phyloP scores from a whole-genome alignment of 2,113 vertebrate species.

The Carlito syrichta region DNA sequence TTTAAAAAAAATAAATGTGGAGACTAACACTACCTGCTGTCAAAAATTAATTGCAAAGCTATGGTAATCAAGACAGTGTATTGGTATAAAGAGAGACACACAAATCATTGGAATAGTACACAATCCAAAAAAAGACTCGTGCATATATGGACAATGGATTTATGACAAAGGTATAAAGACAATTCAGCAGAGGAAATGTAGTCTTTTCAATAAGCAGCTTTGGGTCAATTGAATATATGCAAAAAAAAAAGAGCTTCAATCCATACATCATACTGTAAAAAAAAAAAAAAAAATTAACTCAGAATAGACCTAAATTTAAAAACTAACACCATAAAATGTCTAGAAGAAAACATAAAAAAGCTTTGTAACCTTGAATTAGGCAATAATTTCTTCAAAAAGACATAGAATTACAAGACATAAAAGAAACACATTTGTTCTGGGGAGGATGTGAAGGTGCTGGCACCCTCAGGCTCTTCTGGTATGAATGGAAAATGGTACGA shows the following conservation, averaged over 20 bases:
- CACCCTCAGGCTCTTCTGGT: not conserved
- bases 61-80: not conserved
- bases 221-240: not conserved
- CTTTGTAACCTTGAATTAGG: not conserved
- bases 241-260: not conserved
- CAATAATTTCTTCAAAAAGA: not conserved
- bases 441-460: not conserved
- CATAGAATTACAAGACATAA: not conserved
- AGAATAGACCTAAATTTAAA: not conserved
- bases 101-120: not conserved
- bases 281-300: conserved; percentile 17
- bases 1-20: not conserved
- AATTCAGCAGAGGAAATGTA: not conserved
- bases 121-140: not conserved
- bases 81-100: not conserved
- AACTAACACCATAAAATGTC: not conserved
- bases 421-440: not conserved
- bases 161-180: not conserved
- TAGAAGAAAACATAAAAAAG: not conserved
- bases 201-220: not conserved
- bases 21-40: not conserved
- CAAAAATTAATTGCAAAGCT: not conserved
- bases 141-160: not conserved
- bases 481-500: not conserved
- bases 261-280: not conserved